Base-by-base conservation (phyloP, 2,888 invertebrate species). In the Lapara coniferarum region DNA sequence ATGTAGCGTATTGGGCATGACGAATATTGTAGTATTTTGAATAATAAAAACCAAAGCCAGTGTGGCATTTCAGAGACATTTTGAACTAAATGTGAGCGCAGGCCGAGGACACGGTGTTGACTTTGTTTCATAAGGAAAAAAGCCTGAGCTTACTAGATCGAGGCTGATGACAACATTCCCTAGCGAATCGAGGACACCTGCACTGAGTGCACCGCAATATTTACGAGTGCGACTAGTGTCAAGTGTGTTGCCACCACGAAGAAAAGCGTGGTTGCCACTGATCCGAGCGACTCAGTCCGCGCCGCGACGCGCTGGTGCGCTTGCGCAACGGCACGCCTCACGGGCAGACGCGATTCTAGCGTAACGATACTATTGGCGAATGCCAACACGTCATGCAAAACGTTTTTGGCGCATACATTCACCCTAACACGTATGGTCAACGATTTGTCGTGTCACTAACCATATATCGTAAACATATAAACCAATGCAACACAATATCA, bases 281-380 rank as follows among this genome's bases (percentile, higher is more conserved):
- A 37, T 37, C 37, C 44, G 16, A 3, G n/a, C 16, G 44, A 16
- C 30, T 25, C 25, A 25, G 30, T 6, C 13, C 59, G 49, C 69
- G 37, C 10, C 58, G 19, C 70, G 73, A 68, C 52, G 12, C 58
- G 13, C n/a, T 13, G 49, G 8, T 66, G 69, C 68, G 74, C 72
- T 79, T 78, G 75, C 75, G 77, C 75, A 79, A 79, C 71, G 68
- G 57, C 71, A 72, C 73, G 71, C 71, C 74, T 72, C 70, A 71
- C 69, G 71, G 72, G 56, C 66, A 75, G 37, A 59, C 46, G 16
- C 44, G 19, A 63, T 46, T 63, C 59, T 63, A 63, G 16, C 6
- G 46, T 63, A 19, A 19, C 19, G 46, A 12, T 63, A 19, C 19
- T 16, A 63, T 49, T 63, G 19, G 49, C 49, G 63, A 63, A 63